Evolutionary conservation across 35 echinoderm and acorn worm species (phyloP).

Genomic region (Apostichopus japonicus): DNA sequence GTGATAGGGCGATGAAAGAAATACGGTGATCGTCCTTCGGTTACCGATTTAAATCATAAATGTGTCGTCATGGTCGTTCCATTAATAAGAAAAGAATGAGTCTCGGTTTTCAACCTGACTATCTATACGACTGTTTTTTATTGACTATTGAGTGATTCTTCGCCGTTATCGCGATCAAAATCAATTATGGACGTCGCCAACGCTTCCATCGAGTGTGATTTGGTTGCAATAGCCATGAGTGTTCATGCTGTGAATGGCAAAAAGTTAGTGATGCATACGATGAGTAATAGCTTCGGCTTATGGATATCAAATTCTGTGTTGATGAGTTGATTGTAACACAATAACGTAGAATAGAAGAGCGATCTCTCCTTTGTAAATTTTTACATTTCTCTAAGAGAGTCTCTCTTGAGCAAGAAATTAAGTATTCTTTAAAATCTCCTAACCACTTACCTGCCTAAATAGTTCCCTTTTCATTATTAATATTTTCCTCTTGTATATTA

Average conservation of each 20-base stretch:
- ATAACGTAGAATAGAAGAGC: no score
- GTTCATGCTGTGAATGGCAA: constrained; percentile 24
- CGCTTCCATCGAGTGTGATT: not conserved
- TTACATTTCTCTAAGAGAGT: no score
- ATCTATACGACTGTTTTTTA: not conserved
- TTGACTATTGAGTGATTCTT: constrained; percentile 13
- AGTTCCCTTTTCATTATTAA: no score
- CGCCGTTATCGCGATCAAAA: not conserved
- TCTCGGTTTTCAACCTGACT: not conserved
- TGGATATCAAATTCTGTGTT: no score
- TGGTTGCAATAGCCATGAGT: not conserved
- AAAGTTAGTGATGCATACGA: constrained; percentile 1
- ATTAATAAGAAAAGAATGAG: not conserved
- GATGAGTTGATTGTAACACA: no score
- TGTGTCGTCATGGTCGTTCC: constrained; percentile 47
- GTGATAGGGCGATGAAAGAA: constrained; percentile 46
- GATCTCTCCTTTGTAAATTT: no score
- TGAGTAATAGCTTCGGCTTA: not conserved
- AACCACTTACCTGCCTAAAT: no score
- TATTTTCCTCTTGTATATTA: no score
- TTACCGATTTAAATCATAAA: constrained; percentile 39
- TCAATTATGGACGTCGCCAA: not conserved
- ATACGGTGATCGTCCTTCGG: constrained; percentile 13
- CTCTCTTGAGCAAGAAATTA: no score
- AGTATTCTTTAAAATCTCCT: no score